Conservation (phyloP, 2,113 vertebrate species). For the Bos indicus region DNA sequence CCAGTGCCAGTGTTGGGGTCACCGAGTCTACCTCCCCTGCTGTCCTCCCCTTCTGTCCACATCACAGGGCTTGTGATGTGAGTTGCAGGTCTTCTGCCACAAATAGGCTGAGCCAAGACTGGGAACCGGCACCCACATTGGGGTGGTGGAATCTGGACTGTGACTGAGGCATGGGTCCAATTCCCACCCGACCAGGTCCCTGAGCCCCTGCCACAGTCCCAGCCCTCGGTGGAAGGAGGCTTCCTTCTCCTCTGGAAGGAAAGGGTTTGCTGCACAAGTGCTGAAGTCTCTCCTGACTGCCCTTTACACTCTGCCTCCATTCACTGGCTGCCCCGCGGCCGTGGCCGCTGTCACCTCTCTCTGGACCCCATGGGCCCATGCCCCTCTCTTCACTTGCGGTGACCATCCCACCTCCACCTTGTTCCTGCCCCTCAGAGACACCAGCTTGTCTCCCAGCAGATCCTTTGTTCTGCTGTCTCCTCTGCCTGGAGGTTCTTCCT, state of each 20-base stretch:
- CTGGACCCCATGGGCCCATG: not conserved
- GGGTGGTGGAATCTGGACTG: not conserved
- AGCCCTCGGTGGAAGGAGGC: not conserved
- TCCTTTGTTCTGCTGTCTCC: not conserved
- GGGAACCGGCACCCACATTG: not conserved
- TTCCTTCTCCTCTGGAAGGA: not conserved
- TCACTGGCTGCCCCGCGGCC: rapidly evolving
- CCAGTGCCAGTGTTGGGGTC: not conserved
- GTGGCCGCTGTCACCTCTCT: not conserved
- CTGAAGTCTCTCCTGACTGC: not conserved
- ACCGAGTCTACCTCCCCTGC: not conserved
- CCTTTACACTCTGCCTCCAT: not conserved
- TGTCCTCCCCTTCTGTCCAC: not conserved
- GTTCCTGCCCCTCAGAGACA: not conserved
- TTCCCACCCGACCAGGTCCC: not conserved
- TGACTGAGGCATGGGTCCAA: not conserved
- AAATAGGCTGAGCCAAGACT: not conserved
- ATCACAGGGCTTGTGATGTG: not conserved
- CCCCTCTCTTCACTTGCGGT: no score
- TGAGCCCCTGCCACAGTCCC: not conserved
- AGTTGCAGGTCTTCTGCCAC: not conserved
- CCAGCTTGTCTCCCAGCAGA: not conserved
- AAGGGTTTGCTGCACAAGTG: not conserved
- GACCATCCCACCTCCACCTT: not conserved
- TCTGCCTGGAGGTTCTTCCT: not conserved